Conservation (phyloP, 2,113 vertebrate species). For the Phoxinus phoxinus region DNA sequence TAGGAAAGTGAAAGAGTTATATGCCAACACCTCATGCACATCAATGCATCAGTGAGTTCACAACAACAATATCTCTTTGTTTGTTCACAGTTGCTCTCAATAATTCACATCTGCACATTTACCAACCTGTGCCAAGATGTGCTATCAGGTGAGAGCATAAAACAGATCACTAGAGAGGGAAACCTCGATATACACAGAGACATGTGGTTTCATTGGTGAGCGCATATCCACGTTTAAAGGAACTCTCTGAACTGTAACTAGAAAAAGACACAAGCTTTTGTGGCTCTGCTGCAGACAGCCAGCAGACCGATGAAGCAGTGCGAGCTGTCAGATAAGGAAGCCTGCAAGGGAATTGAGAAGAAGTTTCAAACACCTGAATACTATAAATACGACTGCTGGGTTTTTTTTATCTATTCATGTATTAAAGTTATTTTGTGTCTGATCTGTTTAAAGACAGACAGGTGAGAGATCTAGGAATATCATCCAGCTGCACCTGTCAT, state of each 20-base stretch:
- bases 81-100: constrained; percentile 17
- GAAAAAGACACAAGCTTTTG: constrained; percentile 48
- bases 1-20: constrained; percentile 3
- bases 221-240: constrained; percentile 13
- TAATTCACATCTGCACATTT: constrained; percentile 35
- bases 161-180: constrained; percentile 31
- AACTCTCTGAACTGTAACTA: constrained; percentile 7
- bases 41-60: not conserved
- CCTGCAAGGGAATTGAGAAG: constrained; percentile 8
- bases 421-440: constrained; percentile 36
- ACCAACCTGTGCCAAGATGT: constrained; percentile 19
- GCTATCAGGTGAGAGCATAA: constrained; percentile 21
- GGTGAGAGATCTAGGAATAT: constrained; percentile 43
- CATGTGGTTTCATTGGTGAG: constrained; percentile 30
- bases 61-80: constrained; percentile 10
- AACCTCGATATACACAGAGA: constrained; percentile 33
- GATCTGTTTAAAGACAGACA: constrained; percentile 36
- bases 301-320: constrained; percentile 35
- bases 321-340: constrained; percentile 49
- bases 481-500: constrained; percentile 23
- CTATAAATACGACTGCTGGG: constrained; percentile 26
- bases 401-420: constrained; percentile 22
- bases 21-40: not conserved
- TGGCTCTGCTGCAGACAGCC: constrained; percentile 40
- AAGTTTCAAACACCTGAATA: constrained; percentile 51